Evolutionary conservation across 2,113 vertebrate species (phyloP), one percentile per base, ranked within the genome.

Genomic region (Misgurnus mizolepis): DNA sequence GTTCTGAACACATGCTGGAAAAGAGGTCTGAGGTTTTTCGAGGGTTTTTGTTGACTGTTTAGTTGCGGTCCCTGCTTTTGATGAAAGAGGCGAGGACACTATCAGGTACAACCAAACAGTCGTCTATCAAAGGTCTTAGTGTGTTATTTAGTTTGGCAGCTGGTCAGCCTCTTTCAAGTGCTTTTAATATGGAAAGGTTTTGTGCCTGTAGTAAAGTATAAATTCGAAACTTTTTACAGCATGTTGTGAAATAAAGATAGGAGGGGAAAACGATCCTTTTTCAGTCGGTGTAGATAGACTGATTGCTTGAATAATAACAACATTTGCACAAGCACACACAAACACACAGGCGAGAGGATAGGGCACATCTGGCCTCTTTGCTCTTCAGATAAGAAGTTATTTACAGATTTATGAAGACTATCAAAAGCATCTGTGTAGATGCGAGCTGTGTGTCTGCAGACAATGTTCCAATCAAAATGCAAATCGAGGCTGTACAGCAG

Each of bases 391-490:
- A 93, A 92, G 89, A 89, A 89, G 85, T 89, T 92, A 87, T 92
- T 91, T 92, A 86, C 88, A 88, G 90, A 92, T 93, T 92, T 90
- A 91, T 86, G 86, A 91, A 86, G 87, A 88, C 89, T 91, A 91
- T 92, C 89, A 90, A 88, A 84, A 89, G 88, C 90, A 90, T 92
- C 90, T 88, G 79, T 85, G 88, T 83, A 83, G 89, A 89, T 90
- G 85, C 89, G 82, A 90, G 88, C 90, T 88, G 88, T 84, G 74
- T 76, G 87, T 88, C 86, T 88, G 82, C 88, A 86, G 88, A 91
- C 89, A 91, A 90, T 90, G 78, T 89, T 83, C 88, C 89, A 92
- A 93, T 93, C 90, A 93, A 93, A 92, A 92, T 93, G 91, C 90
- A 92, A 93, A 92, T 92, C 89, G 88, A 85, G 43, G 68, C 55